A percentile compares a stretch with the other conserved stretches of the same genome.
Conservation (phyloP, 2,113 vertebrate genomes). For the Peromyscus californicus region DNA sequence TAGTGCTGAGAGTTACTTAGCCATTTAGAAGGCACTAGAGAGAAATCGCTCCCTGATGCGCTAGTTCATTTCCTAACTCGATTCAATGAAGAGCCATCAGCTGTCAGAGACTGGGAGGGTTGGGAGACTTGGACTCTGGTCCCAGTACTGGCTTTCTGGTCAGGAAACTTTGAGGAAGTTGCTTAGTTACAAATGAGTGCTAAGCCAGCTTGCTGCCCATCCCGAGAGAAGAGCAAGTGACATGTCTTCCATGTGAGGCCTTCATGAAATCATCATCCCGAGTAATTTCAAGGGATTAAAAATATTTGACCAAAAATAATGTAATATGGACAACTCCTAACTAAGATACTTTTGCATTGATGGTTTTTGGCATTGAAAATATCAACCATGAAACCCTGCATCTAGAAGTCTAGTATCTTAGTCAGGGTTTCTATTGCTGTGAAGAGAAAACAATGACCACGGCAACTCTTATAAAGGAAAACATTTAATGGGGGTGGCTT, state of each 20-base stretch:
- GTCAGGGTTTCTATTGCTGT: not conserved
- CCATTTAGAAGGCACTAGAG: not conserved
- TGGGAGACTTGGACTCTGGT: not conserved
- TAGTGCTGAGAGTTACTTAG: not conserved
- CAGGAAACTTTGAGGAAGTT: not conserved
- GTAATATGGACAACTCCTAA: not conserved
- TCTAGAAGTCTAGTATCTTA: not conserved
- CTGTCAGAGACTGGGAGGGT: not conserved
- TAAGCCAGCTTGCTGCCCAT: not conserved
- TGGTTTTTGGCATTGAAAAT: not conserved
- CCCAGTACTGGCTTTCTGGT: not conserved
- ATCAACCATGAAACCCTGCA: not conserved
- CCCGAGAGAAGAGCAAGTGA: not conserved
- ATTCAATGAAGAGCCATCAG: not conserved
- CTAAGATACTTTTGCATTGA: not conserved
- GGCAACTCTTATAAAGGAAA: not conserved
- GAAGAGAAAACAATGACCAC: not conserved
- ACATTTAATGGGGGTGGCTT: not conserved
- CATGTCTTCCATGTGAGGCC: not conserved
- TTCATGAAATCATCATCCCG: not conserved
- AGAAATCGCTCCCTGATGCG: not conserved
- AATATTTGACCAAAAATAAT: not conserved
- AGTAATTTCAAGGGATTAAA: not conserved
- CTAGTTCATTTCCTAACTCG: not conserved
- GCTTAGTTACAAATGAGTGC: not conserved